Conservation (phyloP, 2,113 vertebrate species). For the Meleagris gallopavo region DNA sequence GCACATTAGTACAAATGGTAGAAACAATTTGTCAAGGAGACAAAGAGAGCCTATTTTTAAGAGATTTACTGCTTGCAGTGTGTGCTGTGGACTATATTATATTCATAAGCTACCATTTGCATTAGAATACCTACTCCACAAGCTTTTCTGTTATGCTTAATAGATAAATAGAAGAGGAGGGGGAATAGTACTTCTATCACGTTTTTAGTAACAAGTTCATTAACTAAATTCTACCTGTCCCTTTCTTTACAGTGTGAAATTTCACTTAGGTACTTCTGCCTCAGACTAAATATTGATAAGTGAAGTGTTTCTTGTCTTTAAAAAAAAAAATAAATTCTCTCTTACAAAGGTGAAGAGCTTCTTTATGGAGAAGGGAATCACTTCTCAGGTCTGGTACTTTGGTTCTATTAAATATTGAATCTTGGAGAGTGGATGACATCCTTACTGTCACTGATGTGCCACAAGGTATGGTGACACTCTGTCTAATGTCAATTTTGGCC, state of each 20-base stretch:
- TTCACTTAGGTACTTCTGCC: background rate
- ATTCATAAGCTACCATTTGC: constrained; percentile 1
- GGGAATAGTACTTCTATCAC: background rate
- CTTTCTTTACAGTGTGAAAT: background rate
- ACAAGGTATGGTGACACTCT: background rate
- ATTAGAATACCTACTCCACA: background rate
- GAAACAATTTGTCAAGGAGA: constrained; percentile 3
- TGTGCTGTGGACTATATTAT: background rate
- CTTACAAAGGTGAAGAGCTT: background rate
- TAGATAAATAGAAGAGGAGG: background rate
- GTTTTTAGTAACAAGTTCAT: background rate
- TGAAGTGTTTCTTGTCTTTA: background rate
- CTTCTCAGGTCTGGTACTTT: background rate
- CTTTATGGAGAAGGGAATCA: background rate
- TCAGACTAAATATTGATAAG: background rate
- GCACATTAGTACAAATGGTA: background rate
- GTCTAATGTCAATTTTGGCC: background rate
- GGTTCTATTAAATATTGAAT: background rate
- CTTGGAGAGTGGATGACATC: background rate
- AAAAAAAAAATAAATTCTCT: background rate
- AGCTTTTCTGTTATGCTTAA: background rate
- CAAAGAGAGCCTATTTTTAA: background rate
- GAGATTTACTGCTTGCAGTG: background rate
- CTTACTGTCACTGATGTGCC: background rate
- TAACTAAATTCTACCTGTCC: constrained; percentile 20